A percentile compares a stretch with the other conserved stretches of the same genome.
Evolutionary conservation across 1,140 invertebrate genomes (phyloP).

Genomic region (Colletes gigas): DNA sequence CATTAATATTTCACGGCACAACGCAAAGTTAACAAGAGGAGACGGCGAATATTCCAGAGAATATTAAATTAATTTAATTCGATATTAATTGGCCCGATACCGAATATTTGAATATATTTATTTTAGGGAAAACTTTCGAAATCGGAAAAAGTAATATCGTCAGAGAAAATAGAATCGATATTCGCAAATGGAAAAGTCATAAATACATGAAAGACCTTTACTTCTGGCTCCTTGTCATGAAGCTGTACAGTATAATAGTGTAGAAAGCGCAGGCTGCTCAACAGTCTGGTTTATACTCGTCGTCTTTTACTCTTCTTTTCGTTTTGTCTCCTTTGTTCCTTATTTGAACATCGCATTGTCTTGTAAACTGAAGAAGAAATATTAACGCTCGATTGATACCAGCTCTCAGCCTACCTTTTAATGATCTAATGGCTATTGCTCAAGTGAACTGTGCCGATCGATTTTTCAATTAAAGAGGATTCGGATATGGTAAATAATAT

Average conservation of each 20-base stretch:
- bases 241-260: slow-evolving; percentile 15
- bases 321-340: slow-evolving; percentile 14
- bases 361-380: slow-evolving; percentile 29
- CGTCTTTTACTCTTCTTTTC: slow-evolving; percentile 9
- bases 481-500: background rate
- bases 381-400: slow-evolving; percentile 37
- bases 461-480: slow-evolving; percentile 9
- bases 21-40: background rate
- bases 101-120: background rate
- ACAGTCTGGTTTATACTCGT: slow-evolving; percentile 19
- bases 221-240: background rate
- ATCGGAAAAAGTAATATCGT: background rate
- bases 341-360: slow-evolving; percentile 40
- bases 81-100: background rate
- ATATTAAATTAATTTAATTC: background rate
- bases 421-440: slow-evolving; percentile 7
- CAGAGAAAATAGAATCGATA: background rate
- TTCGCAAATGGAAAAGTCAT: slow-evolving; percentile 18
- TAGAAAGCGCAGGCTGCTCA: slow-evolving; percentile 34
- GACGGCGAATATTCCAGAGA: background rate
- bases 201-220: slow-evolving; percentile 18
- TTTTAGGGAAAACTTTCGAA: no score
- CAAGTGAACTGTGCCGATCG: background rate
- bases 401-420: slow-evolving; percentile 4
- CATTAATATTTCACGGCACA: background rate